Evolutionary conservation across 2,797 vertebrate species (phyloP).

Genomic region (Cossypha caffra): DNA sequence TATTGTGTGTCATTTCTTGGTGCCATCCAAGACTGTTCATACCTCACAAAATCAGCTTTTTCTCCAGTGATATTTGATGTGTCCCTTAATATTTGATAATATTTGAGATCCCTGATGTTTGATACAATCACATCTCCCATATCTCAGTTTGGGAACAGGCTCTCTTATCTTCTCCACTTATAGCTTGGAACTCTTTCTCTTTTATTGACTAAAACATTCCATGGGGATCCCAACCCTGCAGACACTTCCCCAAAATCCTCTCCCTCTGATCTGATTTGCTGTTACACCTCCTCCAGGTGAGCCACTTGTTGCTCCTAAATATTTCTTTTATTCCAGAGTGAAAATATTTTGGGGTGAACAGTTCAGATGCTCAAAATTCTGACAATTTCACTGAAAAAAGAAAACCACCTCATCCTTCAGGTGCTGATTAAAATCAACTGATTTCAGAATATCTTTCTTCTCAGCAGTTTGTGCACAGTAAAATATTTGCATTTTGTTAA

Average conservation of each 20-base stretch:
- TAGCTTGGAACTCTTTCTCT: background rate
- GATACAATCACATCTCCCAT: background rate
- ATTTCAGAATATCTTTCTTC: background rate
- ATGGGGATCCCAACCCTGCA: background rate
- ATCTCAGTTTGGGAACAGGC: background rate
- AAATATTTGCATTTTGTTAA: background rate
- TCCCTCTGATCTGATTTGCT: background rate
- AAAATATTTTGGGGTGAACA: background rate
- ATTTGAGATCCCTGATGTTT: background rate
- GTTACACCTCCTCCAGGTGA: background rate
- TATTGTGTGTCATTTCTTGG: background rate
- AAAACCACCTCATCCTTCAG: background rate
- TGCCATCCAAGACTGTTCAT: background rate
- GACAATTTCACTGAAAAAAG: background rate
- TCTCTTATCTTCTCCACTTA: background rate
- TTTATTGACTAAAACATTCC: background rate
- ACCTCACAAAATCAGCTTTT: background rate
- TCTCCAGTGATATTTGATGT: background rate
- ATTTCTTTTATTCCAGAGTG: background rate
- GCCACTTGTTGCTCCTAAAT: background rate
- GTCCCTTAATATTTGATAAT: background rate
- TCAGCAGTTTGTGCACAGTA: background rate
- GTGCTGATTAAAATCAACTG: background rate
- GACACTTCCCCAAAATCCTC: background rate
- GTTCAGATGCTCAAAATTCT: background rate